A percentile compares a stretch with the other conserved stretches of the same genome.
phyloP scores from a whole-genome alignment of 2,888 invertebrate genomes.

The Drosophila tanythrix region DNA sequence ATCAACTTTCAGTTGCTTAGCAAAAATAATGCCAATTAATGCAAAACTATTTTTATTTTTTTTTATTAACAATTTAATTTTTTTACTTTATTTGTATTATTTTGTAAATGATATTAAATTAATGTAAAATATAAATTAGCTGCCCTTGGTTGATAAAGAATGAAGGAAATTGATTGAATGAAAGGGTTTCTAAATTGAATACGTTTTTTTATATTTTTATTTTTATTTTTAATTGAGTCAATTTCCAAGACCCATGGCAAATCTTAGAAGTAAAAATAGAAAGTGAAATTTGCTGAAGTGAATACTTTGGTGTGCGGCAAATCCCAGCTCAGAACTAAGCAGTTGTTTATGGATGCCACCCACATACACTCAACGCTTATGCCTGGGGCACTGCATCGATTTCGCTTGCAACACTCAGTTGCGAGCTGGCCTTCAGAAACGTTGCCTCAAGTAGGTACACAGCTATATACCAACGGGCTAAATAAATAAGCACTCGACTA shows the following conservation, averaged over 20 bases:
- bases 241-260: background rate
- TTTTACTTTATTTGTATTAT: background rate
- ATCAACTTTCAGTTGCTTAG: background rate
- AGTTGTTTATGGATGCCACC: slow-evolving; percentile 18
- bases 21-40: background rate
- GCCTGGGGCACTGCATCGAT: slow-evolving; percentile 25
- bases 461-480: slow-evolving; percentile 28
- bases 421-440: slow-evolving; percentile 49
- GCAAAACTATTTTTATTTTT: background rate
- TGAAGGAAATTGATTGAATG: background rate
- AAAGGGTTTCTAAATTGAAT: background rate
- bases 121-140: background rate
- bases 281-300: background rate
- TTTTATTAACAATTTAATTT: background rate
- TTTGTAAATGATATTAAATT: background rate
- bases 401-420: slow-evolving; percentile 11
- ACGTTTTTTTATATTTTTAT: background rate
- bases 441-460: slow-evolving; percentile 26
- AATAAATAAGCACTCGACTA: slow-evolving; percentile 69
- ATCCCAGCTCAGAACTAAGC: slow-evolving; percentile 3
- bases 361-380: slow-evolving; percentile 7
- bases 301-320: background rate
- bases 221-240: background rate
- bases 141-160: background rate
- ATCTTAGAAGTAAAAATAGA: background rate